Conservation (phyloP, 2,113 vertebrate species). For the Oplegnathus fasciatus region DNA sequence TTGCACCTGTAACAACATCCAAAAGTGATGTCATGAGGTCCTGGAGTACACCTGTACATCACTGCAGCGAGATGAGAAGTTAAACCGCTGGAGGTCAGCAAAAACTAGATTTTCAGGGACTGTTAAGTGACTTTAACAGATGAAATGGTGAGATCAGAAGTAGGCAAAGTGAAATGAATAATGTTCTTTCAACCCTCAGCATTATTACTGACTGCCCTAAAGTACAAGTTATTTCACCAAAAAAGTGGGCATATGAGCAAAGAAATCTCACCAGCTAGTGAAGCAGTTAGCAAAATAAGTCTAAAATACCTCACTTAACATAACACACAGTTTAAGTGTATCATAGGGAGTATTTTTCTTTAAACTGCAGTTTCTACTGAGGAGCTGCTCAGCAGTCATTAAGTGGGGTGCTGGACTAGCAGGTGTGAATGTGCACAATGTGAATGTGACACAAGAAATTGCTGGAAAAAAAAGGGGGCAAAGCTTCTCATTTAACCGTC, state of each 20-base stretch:
- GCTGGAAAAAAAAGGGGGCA: not conserved
- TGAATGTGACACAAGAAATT: not conserved
- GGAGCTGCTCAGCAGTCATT: conserved; percentile 20
- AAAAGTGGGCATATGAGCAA: not conserved
- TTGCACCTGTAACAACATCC: not conserved
- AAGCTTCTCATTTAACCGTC: conserved; percentile 2
- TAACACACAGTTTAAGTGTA: not conserved
- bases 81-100: not conserved
- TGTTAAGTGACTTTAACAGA: not conserved
- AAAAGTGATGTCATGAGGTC: not conserved
- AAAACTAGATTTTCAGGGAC: not conserved
- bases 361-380: conserved; percentile 16
- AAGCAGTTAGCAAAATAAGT: conserved; percentile 3
- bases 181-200: not conserved
- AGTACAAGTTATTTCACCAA: not conserved
- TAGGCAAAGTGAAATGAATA: not conserved
- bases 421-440: not conserved
- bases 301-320: conserved; percentile 17
- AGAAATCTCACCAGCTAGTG: not conserved
- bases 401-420: not conserved
- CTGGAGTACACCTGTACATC: not conserved
- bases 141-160: not conserved
- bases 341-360: conserved; percentile 6
- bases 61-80: too few species aligned
- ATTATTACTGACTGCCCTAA: not conserved